Conservation (phyloP, 2,888 invertebrate genomes). For the Germaria angustata region DNA sequence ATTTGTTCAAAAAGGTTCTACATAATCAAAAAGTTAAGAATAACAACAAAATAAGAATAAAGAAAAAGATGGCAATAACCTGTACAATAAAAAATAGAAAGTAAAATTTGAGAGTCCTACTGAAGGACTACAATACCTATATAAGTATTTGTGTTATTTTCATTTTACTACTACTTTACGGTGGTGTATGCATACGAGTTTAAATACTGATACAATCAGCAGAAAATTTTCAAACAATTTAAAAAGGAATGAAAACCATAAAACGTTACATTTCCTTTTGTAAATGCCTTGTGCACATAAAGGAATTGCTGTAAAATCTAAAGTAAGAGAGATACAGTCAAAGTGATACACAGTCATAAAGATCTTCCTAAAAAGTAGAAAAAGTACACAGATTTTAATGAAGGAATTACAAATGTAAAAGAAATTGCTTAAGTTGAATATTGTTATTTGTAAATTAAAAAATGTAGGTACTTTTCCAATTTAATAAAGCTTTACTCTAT, state of each 20-base stretch:
- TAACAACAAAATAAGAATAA: slow-evolving; percentile 29
- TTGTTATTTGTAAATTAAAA: too few relatives aligned
- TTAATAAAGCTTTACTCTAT: too few relatives aligned
- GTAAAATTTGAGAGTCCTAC: slow-evolving; percentile 49
- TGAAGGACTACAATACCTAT: slow-evolving; percentile 44
- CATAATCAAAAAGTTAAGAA: neutral
- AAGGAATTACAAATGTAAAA: too few relatives aligned
- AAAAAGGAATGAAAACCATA: slow-evolving; percentile 62
- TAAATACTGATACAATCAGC: slow-evolving; percentile 60
- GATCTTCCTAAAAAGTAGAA: too few relatives aligned
- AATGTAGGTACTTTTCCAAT: too few relatives aligned
- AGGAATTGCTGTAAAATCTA: too few relatives aligned
- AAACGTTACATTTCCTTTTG: slow-evolving; percentile 60
- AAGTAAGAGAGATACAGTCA: too few relatives aligned
- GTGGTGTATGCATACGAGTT: neutral
- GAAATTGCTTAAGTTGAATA: too few relatives aligned
- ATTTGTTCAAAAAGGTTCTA: neutral
- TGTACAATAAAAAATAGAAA: slow-evolving; percentile 43
- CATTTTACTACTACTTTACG: slow-evolving; percentile 1
- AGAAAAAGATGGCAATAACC: slow-evolving; percentile 38
- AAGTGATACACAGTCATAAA: too few relatives aligned
- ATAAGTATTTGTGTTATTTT: neutral
- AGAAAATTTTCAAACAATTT: slow-evolving; percentile 64
- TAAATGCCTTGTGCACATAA: neutral
- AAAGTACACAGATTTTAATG: too few relatives aligned